These are phyloP conservation scores for Serinus canaria DNA, from an alignment of 2,113 vertebrate species.

Conservation along the genomic window DNA sequence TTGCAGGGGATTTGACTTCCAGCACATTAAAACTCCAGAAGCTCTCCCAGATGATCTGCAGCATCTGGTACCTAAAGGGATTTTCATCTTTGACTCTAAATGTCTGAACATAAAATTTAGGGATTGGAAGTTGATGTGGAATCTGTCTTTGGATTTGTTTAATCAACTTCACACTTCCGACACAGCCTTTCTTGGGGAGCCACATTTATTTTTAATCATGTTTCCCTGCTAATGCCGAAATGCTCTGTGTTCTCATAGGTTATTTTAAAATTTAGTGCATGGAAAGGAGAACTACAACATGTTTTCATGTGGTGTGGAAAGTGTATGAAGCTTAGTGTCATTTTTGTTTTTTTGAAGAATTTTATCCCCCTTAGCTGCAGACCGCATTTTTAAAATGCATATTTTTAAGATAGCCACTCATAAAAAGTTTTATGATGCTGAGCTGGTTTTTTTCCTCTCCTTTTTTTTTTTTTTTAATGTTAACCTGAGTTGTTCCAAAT, in stretches of 20 bases:
- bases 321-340: conserved; percentile 18
- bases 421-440: conserved; percentile 65
- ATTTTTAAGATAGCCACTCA: conserved; percentile 49
- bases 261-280: conserved; percentile 36
- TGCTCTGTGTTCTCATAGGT: conserved; percentile 24
- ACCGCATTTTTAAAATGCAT: conserved; percentile 6
- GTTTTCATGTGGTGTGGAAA: conserved; percentile 1
- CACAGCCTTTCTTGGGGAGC: conserved; percentile 55
- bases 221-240: conserved; percentile 10
- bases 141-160: conserved; percentile 75
- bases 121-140: conserved; percentile 71
- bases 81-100: conserved; percentile 85
- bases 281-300: background rate
- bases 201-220: conserved; percentile 64
- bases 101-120: conserved; percentile 80
- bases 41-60: conserved; percentile 80
- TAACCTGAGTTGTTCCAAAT: conserved; percentile 55
- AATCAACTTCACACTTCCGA: conserved; percentile 71
- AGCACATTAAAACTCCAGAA: conserved; percentile 82
- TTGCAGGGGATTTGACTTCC: conserved; percentile 81
- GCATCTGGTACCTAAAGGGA: conserved; percentile 91
- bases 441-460: background rate
- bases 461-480: background rate
- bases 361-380: background rate
- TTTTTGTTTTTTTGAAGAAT: conserved; percentile 9